phyloP scores from a whole-genome alignment of 2,888 invertebrate species.

The Mesochorus sp. region DNA sequence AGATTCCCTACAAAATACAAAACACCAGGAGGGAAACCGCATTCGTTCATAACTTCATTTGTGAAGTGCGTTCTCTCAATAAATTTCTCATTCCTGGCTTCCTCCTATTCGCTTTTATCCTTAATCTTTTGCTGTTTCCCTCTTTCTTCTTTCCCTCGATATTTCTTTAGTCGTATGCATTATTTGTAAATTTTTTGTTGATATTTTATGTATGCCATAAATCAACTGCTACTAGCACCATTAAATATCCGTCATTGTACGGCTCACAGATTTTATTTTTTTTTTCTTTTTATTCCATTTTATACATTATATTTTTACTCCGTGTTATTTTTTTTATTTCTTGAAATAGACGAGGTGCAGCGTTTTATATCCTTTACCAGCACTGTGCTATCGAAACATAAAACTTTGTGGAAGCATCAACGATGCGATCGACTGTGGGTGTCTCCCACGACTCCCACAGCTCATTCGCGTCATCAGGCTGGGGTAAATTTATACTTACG shows the following conservation, averaged over 20 bases:
- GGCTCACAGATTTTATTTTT: conserved; percentile 21
- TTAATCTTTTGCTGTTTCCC: no score
- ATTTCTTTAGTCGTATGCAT: neutral
- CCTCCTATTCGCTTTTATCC: no score
- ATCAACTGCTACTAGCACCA: conserved; percentile 11
- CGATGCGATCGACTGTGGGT: conserved; percentile 9
- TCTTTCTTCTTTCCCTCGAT: neutral
- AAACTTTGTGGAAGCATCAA: conserved; percentile 22
- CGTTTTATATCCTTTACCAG: neutral
- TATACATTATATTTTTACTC: neutral
- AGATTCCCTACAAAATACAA: neutral
- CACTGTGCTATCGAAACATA: conserved; percentile 22
- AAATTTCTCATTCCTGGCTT: no score
- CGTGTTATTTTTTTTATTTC: neutral
- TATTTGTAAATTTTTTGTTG: neutral
- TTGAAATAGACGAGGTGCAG: conserved; percentile 17
- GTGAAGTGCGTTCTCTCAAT: no score
- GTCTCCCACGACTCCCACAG: neutral
- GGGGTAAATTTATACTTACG: conserved; percentile 14
- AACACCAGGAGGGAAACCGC: neutral
- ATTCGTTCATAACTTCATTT: no score
- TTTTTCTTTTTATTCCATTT: conserved; percentile 18
- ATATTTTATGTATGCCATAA: conserved; percentile 17
- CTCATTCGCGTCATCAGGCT: neutral
- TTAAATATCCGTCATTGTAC: conserved; percentile 5